Conservation (phyloP, 2,113 vertebrate genomes). For the Pangasianodon hypophthalmus region DNA sequence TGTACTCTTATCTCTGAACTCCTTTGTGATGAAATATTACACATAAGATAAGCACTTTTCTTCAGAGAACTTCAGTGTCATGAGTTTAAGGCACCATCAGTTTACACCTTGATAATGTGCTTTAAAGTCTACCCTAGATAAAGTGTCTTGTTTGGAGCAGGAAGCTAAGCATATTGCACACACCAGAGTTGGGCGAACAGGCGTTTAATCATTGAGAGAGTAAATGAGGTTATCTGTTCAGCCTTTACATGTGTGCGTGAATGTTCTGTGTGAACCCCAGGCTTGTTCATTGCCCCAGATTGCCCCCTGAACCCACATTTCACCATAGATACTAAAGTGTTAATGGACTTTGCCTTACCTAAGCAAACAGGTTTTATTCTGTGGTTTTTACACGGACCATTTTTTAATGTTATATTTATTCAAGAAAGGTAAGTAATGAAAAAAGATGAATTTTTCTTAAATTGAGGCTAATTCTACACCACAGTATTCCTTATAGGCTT, state of each 20-base stretch:
- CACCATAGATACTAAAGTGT: conserved; percentile 35
- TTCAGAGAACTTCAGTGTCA: conserved; percentile 12
- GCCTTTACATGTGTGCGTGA: conserved; percentile 14
- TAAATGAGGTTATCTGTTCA: conserved; percentile 32
- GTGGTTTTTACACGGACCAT: neutral
- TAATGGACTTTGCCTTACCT: conserved; percentile 44
- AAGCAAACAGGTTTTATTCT: conserved; percentile 40
- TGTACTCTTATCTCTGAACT: conserved; percentile 37
- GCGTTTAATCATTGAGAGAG: conserved; percentile 38
- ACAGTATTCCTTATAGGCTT: neutral
- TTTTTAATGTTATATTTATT: conserved; percentile 11
- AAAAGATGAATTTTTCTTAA: neutral
- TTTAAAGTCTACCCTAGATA: conserved; percentile 25
- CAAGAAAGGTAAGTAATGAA: neutral
- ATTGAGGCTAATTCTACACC: neutral
- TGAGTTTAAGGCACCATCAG: conserved; percentile 13
- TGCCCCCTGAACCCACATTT: conserved; percentile 48
- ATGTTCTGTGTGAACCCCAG: conserved; percentile 18
- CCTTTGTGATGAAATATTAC: conserved; percentile 34
- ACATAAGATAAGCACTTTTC: conserved; percentile 1
- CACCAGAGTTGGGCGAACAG: neutral
- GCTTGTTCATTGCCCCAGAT: conserved; percentile 39
- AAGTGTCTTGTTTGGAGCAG: conserved; percentile 7
- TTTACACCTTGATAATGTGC: neutral
- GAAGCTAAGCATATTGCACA: conserved; percentile 1